phyloP scores from a whole-genome alignment of 2,113 vertebrate species.

The Cricetomys ansorgei region DNA sequence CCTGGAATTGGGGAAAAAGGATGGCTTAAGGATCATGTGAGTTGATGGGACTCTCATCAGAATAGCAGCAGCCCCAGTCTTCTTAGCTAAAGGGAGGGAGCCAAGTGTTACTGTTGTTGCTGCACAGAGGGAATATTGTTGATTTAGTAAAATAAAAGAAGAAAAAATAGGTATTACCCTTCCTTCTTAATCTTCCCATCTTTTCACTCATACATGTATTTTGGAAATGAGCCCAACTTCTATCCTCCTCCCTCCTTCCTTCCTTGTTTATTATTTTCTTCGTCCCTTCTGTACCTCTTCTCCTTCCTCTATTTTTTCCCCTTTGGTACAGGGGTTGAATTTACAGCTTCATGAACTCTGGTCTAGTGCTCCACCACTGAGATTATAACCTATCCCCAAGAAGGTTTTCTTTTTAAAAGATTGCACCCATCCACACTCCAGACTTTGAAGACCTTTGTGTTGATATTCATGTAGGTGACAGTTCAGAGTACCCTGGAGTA shows the following conservation, averaged over 20 bases:
- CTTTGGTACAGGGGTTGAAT: not conserved
- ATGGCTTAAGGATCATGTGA: not conserved
- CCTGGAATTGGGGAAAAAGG: not conserved
- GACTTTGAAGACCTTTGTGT: not conserved
- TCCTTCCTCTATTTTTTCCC: not conserved
- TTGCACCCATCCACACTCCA: not conserved
- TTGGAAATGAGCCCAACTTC: not conserved
- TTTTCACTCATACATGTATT: conserved; percentile 25
- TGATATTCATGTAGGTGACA: not conserved
- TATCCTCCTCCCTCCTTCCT: not conserved
- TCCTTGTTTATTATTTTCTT: not conserved
- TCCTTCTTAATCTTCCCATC: not conserved
- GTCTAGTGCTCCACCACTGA: not conserved
- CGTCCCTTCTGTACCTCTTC: accelerated
- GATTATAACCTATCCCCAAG: not conserved
- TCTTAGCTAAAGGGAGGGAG: not conserved
- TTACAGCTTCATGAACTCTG: not conserved
- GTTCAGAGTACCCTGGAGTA: not conserved
- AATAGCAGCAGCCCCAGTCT: not conserved
- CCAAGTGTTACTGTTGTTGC: not conserved
- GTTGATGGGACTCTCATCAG: not conserved
- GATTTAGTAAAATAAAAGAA: not conserved
- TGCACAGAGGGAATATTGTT: conserved; percentile 23
- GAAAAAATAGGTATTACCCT: not conserved
- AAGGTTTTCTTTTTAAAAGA: not conserved